phyloP scores from a whole-genome alignment of 2,113 vertebrate genomes.

The Hemiscyllium ocellatum region DNA sequence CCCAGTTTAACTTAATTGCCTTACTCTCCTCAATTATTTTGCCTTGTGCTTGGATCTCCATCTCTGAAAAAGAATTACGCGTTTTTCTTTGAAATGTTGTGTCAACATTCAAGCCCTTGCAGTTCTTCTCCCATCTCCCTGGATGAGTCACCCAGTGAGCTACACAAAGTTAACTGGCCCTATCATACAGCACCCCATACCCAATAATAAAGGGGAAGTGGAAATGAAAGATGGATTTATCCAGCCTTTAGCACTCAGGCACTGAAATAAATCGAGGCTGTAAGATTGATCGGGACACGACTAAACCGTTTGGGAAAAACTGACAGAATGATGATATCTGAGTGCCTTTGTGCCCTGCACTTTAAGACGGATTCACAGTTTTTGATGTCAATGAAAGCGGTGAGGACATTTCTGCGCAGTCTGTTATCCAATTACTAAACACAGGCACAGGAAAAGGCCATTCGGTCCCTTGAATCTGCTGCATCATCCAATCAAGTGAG shows the following conservation, averaged over 20 bases:
- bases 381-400: not conserved
- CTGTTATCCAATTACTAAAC: not conserved
- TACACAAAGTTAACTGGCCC: not conserved
- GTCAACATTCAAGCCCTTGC: not conserved
- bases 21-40: not conserved
- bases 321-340: not conserved
- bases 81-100: not conserved
- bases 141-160: no score
- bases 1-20: not conserved
- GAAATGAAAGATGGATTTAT: not conserved
- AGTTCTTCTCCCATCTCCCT: no score
- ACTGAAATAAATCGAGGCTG: slow-evolving; percentile 8
- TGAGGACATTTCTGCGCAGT: not conserved
- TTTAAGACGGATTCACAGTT: not conserved
- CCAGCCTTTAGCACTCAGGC: not conserved
- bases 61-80: not conserved
- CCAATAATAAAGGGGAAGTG: not conserved
- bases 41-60: not conserved
- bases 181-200: not conserved
- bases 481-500: no score
- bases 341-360: not conserved
- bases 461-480: no score
- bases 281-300: not conserved
- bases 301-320: not conserved
- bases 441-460: no score